Percentiles rank a stretch among this genome's conserved stretches.
Evolutionary conservation across 2,113 vertebrate genomes (phyloP).

Genomic region (Myiagra hebetior): DNA sequence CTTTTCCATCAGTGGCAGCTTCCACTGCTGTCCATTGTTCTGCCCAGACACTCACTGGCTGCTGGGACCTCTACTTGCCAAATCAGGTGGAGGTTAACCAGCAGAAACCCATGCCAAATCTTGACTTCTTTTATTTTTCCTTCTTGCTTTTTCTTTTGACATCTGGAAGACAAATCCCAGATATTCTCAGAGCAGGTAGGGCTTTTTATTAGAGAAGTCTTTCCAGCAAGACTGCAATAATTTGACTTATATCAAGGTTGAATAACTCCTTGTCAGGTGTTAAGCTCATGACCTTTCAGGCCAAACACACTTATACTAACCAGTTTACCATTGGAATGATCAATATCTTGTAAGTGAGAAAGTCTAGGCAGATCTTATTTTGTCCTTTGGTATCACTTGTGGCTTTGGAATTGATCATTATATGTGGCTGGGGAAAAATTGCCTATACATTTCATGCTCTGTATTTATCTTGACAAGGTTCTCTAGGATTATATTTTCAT

Average conservation of each 20-base stretch:
- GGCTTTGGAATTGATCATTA: conserved; percentile 52
- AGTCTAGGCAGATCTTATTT: conserved; percentile 63
- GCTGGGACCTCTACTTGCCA: not conserved
- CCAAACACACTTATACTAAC: conserved; percentile 57
- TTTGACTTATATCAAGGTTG: conserved; percentile 62
- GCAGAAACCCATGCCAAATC: not conserved
- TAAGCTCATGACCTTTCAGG: conserved; percentile 59
- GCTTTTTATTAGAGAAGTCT: conserved; percentile 8
- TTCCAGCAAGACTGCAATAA: conserved; percentile 32
- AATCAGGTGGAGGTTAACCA: not conserved
- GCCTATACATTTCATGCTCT: conserved; percentile 11
- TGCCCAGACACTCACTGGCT: not conserved
- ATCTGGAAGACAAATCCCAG: not conserved
- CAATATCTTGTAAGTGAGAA: conserved; percentile 61
- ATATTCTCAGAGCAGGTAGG: not conserved
- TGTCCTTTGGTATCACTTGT: conserved; percentile 59
- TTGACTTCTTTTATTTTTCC: not conserved
- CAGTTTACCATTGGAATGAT: conserved; percentile 60
- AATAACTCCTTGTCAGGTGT: conserved; percentile 43
- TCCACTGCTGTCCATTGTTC: not conserved
- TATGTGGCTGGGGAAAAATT: conserved; percentile 31
- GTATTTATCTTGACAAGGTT: conserved; percentile 16
- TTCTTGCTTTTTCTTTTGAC: not conserved
- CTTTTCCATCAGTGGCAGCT: not conserved
- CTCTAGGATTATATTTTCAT: conserved; percentile 21